phyloP scores from a whole-genome alignment of 2,797 vertebrate genomes.

The Silurus aristotelis region DNA sequence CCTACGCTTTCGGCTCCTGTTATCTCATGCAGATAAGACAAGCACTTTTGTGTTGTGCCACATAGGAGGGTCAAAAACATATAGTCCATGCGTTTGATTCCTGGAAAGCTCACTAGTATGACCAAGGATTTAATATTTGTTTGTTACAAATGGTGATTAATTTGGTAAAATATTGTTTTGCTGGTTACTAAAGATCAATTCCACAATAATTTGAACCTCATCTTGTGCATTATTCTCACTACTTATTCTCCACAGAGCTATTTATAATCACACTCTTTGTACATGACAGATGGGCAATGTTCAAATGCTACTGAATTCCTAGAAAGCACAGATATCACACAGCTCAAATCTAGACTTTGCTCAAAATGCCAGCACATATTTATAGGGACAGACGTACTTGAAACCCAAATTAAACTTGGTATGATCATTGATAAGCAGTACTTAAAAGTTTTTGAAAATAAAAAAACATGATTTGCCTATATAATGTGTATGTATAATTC shows the following conservation, averaged over 20 bases:
- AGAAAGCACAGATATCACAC: background rate
- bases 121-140: background rate
- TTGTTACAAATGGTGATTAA: background rate
- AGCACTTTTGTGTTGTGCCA: background rate
- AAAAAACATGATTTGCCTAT: too few species aligned
- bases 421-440: background rate
- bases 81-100: background rate
- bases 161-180: background rate
- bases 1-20: background rate
- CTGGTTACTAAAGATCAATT: background rate
- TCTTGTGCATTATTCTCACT: background rate
- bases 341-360: background rate
- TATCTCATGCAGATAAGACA: background rate
- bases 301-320: background rate
- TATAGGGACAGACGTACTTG: background rate
- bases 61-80: background rate
- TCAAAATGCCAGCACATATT: background rate
- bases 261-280: background rate
- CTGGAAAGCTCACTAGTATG: background rate
- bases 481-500: too few species aligned
- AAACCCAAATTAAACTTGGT: background rate
- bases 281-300: background rate
- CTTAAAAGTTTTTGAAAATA: background rate
- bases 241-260: background rate
- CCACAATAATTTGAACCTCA: background rate